A percentile compares a stretch with the other conserved stretches of the same genome.
These are phyloP conservation scores for Akabosia matsudoensis DNA, from an alignment of 1,140 invertebrate genomes.

Conservation along the genomic window DNA sequence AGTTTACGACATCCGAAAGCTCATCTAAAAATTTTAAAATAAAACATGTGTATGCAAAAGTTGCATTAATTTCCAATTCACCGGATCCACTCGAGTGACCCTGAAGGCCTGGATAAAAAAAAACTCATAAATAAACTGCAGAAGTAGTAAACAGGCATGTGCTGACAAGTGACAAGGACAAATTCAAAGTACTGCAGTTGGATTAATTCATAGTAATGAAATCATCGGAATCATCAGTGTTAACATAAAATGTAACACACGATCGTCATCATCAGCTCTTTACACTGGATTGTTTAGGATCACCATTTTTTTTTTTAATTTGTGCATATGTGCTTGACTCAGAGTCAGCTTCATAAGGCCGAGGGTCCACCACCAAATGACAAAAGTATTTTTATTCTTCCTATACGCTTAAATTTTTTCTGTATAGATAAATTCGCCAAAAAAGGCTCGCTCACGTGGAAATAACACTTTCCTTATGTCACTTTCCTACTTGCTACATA, in stretches of 20 bases:
- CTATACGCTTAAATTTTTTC: background rate
- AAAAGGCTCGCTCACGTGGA: slow-evolving; percentile 17
- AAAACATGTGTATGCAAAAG: no score
- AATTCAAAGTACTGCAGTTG: background rate
- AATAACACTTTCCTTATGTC: slow-evolving; percentile 22
- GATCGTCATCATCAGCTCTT: background rate
- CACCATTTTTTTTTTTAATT: no score
- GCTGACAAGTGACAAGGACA: slow-evolving; percentile 2
- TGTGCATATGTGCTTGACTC: background rate
- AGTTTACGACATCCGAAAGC: no score
- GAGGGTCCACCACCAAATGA: no score
- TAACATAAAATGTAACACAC: background rate
- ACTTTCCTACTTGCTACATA: background rate
- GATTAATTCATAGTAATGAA: background rate
- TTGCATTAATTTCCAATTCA: background rate
- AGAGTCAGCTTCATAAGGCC: no score
- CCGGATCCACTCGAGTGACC: background rate
- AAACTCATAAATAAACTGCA: slow-evolving; percentile 1
- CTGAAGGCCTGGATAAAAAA: background rate
- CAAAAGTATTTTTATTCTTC: no score
- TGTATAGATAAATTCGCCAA: background rate
- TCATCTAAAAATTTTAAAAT: background rate
- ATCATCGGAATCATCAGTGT: no score
- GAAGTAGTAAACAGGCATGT: slow-evolving; percentile 10
- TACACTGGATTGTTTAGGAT: no score